Evolutionary conservation across 2,113 vertebrate genomes (phyloP).

Genomic region (Orycteropus afer): DNA sequence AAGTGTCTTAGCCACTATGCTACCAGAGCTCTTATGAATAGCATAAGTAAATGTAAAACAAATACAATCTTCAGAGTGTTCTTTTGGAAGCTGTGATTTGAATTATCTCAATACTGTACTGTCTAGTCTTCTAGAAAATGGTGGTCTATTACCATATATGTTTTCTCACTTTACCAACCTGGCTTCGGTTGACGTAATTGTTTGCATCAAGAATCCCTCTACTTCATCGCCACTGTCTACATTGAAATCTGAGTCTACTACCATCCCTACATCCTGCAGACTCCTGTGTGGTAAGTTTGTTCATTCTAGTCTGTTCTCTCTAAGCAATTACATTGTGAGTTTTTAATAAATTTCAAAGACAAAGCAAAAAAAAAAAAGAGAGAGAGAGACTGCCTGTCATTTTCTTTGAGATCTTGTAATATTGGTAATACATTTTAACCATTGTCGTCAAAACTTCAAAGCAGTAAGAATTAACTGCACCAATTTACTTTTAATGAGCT

Average conservation of each 20-base stretch:
- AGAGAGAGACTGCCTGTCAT: fast-evolving
- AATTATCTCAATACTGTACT: neutral
- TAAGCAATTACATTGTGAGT: neutral
- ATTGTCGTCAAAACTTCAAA: neutral
- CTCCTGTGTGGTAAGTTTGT: neutral
- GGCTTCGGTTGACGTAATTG: neutral
- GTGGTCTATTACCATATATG: neutral
- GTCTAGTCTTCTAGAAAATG: neutral
- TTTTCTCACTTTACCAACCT: neutral
- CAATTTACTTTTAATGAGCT: constrained; percentile 55
- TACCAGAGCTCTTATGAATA: too few relatives aligned
- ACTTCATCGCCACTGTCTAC: neutral
- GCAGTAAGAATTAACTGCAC: neutral
- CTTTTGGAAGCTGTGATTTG: neutral
- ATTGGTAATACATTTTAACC: neutral
- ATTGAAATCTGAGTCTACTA: neutral
- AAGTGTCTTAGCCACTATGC: too few relatives aligned
- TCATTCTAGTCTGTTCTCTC: neutral
- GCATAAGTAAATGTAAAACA: neutral
- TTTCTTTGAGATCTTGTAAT: neutral
- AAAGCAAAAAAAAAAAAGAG: neutral
- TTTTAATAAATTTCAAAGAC: neutral
- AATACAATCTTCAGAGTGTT: neutral
- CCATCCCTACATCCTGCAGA: neutral
- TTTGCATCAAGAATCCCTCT: neutral